phyloP scores from a whole-genome alignment of 2,888 invertebrate species.

The Pteria penguin region DNA sequence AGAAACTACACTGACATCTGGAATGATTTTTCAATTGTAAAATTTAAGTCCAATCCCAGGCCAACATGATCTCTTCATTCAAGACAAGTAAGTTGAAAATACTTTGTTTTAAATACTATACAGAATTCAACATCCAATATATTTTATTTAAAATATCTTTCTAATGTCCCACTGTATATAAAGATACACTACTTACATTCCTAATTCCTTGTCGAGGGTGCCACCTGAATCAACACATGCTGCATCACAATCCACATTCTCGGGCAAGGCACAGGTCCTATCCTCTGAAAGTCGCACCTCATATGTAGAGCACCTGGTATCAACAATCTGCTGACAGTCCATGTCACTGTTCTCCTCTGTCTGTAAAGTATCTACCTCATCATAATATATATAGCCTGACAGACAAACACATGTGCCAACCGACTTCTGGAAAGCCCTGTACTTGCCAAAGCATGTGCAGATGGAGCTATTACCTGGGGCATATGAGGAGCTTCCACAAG shows the following conservation, averaged over 20 bases:
- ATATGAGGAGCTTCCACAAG: slow-evolving; percentile 72
- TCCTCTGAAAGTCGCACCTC: slow-evolving; percentile 59
- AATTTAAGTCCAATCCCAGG: too few relatives aligned
- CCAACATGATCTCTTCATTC: too few relatives aligned
- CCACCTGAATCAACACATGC: slow-evolving; percentile 56
- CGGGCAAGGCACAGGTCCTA: slow-evolving; percentile 60
- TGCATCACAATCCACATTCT: slow-evolving; percentile 59
- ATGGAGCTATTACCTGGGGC: slow-evolving; percentile 54
- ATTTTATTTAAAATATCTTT: too few relatives aligned
- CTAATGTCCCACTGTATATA: background rate
- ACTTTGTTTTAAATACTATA: too few relatives aligned
- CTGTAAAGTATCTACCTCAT: slow-evolving; percentile 60
- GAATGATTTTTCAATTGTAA: too few relatives aligned
- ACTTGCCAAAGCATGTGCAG: slow-evolving; percentile 72
- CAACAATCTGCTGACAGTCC: slow-evolving; percentile 74
- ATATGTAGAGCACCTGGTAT: slow-evolving; percentile 60
- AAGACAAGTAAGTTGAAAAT: too few relatives aligned
- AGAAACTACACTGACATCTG: slow-evolving; percentile 71
- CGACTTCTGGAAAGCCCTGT: slow-evolving; percentile 71
- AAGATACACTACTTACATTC: slow-evolving; percentile 37
- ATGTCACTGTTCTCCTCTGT: slow-evolving; percentile 57
- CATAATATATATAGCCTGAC: slow-evolving; percentile 73
- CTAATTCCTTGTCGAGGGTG: slow-evolving; percentile 49
- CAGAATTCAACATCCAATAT: too few relatives aligned
- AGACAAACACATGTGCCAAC: slow-evolving; percentile 71